Evolutionary conservation across 2,888 invertebrate genomes (phyloP).

Genomic region (Trachelus stipa): DNA sequence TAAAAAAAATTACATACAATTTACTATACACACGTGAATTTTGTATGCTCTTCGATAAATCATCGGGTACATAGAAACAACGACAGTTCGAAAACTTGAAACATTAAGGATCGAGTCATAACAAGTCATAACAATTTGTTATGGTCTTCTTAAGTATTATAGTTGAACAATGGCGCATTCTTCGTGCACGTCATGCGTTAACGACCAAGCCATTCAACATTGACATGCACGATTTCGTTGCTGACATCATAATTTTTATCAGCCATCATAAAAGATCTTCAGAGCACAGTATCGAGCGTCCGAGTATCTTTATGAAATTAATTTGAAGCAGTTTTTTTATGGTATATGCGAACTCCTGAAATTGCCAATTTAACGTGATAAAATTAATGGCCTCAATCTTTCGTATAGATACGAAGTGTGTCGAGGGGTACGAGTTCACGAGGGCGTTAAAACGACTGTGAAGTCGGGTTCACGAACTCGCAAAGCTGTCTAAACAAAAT

Average conservation of each 20-base stretch:
- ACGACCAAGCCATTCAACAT: background rate
- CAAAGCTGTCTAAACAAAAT: conserved; percentile 30
- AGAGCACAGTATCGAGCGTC: background rate
- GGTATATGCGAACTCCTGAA: background rate
- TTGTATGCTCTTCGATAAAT: background rate
- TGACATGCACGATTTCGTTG: background rate
- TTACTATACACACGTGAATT: background rate
- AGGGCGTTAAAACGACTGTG: background rate
- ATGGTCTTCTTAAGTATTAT: background rate
- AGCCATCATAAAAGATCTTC: background rate
- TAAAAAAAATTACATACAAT: background rate
- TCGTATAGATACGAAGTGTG: background rate
- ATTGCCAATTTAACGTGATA: background rate
- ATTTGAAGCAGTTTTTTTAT: background rate
- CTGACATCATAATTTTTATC: background rate
- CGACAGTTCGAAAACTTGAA: background rate
- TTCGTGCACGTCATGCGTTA: background rate
- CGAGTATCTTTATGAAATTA: background rate
- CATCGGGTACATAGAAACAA: background rate
- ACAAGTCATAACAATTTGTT: background rate
- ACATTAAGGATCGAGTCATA: background rate
- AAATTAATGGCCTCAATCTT: background rate
- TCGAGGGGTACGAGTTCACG: background rate
- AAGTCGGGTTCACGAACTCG: background rate
- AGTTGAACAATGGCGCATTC: background rate